phyloP scores from a whole-genome alignment of 2,888 invertebrate genomes.

The Epinotia bilunana region DNA sequence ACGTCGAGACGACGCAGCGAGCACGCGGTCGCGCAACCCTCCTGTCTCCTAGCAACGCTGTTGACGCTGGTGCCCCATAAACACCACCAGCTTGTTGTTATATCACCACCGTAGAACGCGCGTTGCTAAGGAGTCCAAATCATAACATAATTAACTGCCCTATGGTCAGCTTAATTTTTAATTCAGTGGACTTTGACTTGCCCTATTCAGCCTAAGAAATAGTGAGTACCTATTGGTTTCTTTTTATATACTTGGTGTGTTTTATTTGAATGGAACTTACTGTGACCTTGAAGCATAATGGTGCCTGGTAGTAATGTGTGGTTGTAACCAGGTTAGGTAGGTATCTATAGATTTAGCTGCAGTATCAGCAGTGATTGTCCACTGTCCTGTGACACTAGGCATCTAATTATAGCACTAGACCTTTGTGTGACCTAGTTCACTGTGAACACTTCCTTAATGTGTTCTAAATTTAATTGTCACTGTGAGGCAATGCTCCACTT shows the following conservation, averaged over 20 bases:
- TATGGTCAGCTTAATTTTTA: conserved; percentile 50
- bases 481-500: conserved; percentile 66
- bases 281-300: conserved; percentile 30
- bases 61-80: conserved; percentile 81
- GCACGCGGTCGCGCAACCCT: conserved; percentile 64
- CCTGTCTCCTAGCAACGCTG: conserved; percentile 83
- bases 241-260: conserved; percentile 39
- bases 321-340: not conserved
- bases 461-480: conserved; percentile 73
- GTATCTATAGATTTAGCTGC: conserved; percentile 18
- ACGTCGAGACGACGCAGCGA: conserved; percentile 74
- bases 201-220: conserved; percentile 47
- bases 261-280: not conserved
- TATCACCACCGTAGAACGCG: conserved; percentile 54
- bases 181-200: conserved; percentile 54
- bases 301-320: not conserved
- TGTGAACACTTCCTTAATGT: conserved; percentile 68
- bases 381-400: conserved; percentile 38
- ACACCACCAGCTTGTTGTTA: conserved; percentile 78
- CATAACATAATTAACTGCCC: conserved; percentile 59
- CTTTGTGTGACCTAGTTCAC: conserved; percentile 74
- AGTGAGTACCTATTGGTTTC: conserved; percentile 53
- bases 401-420: conserved; percentile 66
- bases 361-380: conserved; percentile 11
- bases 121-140: conserved; percentile 68